These are phyloP conservation scores for Lasius fuliginosus DNA, from an alignment of 2,888 invertebrate species.

Conservation along the genomic window DNA sequence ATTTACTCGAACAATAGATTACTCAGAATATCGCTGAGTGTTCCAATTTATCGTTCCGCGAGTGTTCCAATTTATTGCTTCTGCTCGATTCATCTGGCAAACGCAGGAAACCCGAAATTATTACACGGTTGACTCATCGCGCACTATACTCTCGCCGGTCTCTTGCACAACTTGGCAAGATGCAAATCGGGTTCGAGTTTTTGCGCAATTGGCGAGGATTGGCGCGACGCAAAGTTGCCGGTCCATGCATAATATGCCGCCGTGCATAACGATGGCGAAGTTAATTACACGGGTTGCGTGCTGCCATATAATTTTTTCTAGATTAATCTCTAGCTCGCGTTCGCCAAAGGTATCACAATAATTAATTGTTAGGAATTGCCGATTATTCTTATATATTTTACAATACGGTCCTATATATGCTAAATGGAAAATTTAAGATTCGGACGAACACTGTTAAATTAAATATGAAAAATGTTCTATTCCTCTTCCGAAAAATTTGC, in stretches of 20 bases:
- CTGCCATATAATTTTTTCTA: background rate
- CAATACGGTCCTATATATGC: background rate
- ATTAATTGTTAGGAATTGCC: background rate
- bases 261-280: background rate
- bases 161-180: slow-evolving; percentile 77
- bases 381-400: slow-evolving; percentile 8
- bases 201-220: slow-evolving; percentile 70
- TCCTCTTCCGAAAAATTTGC: background rate
- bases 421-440: background rate
- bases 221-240: slow-evolving; percentile 22
- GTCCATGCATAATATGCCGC: slow-evolving; percentile 8
- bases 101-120: slow-evolving; percentile 61
- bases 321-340: background rate
- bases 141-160: slow-evolving; percentile 63
- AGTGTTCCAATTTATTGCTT: slow-evolving; percentile 24
- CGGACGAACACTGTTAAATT: background rate
- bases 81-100: slow-evolving; percentile 12
- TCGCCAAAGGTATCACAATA: background rate
- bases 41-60: slow-evolving; percentile 13
- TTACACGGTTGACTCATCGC: slow-evolving; percentile 65
- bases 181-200: slow-evolving; percentile 73
- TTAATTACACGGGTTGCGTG: slow-evolving; percentile 19
- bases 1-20: background rate
- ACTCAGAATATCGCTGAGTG: background rate
- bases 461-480: background rate